A percentile compares a stretch with the other conserved stretches of the same genome.
These are phyloP conservation scores for Leptinotarsa peninsularis DNA, from an alignment of 2,888 invertebrate species.

Conservation along the genomic window DNA sequence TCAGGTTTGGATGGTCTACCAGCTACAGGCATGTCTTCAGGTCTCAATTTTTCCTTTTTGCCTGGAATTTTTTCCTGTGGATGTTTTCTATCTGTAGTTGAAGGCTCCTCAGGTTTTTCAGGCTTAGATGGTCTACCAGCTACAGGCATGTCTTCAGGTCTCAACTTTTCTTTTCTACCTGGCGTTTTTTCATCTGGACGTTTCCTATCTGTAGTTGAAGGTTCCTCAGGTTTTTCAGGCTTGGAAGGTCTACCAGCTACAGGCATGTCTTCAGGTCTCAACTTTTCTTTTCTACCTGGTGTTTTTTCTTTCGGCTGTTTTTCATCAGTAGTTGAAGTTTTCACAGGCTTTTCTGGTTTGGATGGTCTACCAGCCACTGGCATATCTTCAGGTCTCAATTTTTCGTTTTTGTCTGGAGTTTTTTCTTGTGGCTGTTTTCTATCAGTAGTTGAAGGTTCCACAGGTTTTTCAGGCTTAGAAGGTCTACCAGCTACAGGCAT, in stretches of 20 bases:
- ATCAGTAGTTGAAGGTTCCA: background rate
- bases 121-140: background rate
- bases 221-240: background rate
- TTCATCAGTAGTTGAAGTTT: background rate
- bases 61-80: background rate
- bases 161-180: constrained; percentile 65
- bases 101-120: background rate
- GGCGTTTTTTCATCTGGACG: background rate
- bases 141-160: constrained; percentile 39
- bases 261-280: constrained; percentile 3
- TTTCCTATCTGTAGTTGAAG: background rate
- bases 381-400: constrained; percentile 59
- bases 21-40: constrained; percentile 17
- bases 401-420: constrained; percentile 57
- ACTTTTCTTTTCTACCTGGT: background rate
- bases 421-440: background rate
- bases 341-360: background rate
- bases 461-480: constrained; percentile 1
- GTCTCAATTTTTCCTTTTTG: background rate
- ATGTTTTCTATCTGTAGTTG: background rate
- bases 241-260: constrained; percentile 16
- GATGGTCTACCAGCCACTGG: constrained; percentile 23
- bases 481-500: constrained; percentile 22
- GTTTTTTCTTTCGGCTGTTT: background rate
- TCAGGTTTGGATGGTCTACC: constrained; percentile 2